Base-by-base conservation (phyloP, 2,113 vertebrate genomes). In the Hippocampus zosterae region DNA sequence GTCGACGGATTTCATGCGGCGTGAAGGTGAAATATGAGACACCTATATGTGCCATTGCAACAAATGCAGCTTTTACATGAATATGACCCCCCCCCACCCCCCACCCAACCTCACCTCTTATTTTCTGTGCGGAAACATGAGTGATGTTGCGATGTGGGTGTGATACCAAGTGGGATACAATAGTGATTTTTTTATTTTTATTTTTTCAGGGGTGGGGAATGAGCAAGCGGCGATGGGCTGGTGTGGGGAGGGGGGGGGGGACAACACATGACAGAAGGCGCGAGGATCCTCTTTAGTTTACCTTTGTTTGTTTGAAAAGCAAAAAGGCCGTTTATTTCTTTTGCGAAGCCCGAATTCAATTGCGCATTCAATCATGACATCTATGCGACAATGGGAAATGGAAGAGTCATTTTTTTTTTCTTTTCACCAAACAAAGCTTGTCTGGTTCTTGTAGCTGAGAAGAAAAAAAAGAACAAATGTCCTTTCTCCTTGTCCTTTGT, bases 31-130 rank as follows among this genome's bases (percentile, higher is more conserved):
- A 88, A 85, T 76, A 90, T 90, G 61, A 23, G 8, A 40, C 68
- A 65, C 71, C 78, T 64, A 62, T 73, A 77, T 59, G 65, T 85
- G 77, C 85, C 88, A 88, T 90, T 85, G 84, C 77, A 87, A 83
- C 86, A 81, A 82, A 81, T 73, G 70, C 70, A 76, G 73, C 79
- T 82, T 79, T 85, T 86, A 88, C 81, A 90, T 65, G 87, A 90
- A 90, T 83, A 88, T 84, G 75, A n/a, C n/a, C n/a, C n/a, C n/a
- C n/a, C n/a, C n/a, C n/a, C n/a, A n/a, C n/a, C n/a, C n/a, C n/a
- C n/a, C n/a, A n/a, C n/a, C 77, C 72, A 65, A 73, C 60, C 76
- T 91, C 86, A 90, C 86, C 89, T 77, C 86, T 84, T 88, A 89
- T 90, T 90, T 89, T 87, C 83, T 66, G 76, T 75, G 76, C 73